These are phyloP conservation scores for Drosophila monieri DNA, from an alignment of 2,888 invertebrate species.

Conservation along the genomic window DNA sequence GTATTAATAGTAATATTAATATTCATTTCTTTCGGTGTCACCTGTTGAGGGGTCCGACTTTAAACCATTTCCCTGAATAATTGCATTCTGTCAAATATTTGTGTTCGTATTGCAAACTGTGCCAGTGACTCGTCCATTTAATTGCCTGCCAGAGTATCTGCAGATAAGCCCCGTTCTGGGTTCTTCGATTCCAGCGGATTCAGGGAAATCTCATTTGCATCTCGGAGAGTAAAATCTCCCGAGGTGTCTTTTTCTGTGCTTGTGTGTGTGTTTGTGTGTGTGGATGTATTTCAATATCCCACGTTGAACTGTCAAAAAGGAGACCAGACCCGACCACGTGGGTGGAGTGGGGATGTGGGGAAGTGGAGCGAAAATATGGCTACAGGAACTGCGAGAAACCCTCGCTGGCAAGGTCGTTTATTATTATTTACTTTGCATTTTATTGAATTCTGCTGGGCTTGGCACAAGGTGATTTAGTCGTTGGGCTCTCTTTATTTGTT, in stretches of 20 bases:
- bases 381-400: conserved; percentile 31
- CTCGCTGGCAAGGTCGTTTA: conserved; percentile 66
- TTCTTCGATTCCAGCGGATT: conserved; percentile 9
- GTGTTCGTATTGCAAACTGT: conserved; percentile 20
- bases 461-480: conserved; percentile 22
- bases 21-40: conserved; percentile 4
- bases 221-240: conserved; percentile 20
- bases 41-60: conserved; percentile 19
- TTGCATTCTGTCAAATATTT: conserved; percentile 28
- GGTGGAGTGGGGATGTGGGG: not conserved
- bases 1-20: not conserved
- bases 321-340: not conserved
- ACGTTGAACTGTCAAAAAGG: conserved; percentile 52
- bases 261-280: not conserved
- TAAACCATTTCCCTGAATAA: conserved; percentile 1
- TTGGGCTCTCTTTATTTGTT: conserved; percentile 60
- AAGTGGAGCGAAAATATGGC: conserved; percentile 4
- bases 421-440: conserved; percentile 73
- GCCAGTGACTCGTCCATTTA: conserved; percentile 27
- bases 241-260: conserved; percentile 11
- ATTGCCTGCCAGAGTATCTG: conserved; percentile 37
- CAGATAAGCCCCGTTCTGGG: conserved; percentile 21
- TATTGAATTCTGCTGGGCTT: conserved; percentile 58
- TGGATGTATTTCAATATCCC: conserved; percentile 54
- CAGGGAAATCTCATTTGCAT: conserved; percentile 35